Evolutionary conservation across 2,113 vertebrate genomes (phyloP).

Genomic region (Rousettus leschenaultii): DNA sequence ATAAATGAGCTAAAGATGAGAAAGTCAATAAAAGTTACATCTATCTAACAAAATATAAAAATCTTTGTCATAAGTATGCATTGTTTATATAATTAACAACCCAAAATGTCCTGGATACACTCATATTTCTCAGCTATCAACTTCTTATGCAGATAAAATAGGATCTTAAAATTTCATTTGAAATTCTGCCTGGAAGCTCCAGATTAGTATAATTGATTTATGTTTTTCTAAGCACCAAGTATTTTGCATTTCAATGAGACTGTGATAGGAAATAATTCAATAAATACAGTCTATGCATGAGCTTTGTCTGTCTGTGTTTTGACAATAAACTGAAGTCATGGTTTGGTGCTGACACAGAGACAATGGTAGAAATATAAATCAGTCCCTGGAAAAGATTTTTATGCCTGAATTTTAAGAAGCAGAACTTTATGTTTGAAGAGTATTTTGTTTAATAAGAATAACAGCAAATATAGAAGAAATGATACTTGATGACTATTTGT

Average conservation of each 20-base stretch:
- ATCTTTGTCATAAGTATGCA: neutral
- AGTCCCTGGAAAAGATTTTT: constrained; percentile 9
- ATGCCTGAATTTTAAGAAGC: constrained; percentile 39
- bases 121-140: constrained; percentile 11
- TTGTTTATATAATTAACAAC: constrained; percentile 6
- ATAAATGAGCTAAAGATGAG: constrained; percentile 15
- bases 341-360: neutral
- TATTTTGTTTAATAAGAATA: constrained; percentile 11
- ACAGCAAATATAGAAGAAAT: neutral
- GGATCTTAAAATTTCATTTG: constrained; percentile 60
- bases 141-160: constrained; percentile 57
- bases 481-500: neutral
- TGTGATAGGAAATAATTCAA: constrained; percentile 67
- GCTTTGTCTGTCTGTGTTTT: constrained; percentile 46
- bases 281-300: constrained; percentile 59
- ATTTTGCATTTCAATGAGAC: constrained; percentile 71
- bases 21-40: neutral
- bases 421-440: neutral
- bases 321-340: constrained; percentile 32
- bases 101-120: neutral
- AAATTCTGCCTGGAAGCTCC: constrained; percentile 51
- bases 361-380: neutral
- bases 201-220: constrained; percentile 63
- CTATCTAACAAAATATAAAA: neutral
- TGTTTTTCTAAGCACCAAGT: constrained; percentile 45